phyloP scores from a whole-genome alignment of 2,888 invertebrate genomes.

The Brachypalpus laphriformis region DNA sequence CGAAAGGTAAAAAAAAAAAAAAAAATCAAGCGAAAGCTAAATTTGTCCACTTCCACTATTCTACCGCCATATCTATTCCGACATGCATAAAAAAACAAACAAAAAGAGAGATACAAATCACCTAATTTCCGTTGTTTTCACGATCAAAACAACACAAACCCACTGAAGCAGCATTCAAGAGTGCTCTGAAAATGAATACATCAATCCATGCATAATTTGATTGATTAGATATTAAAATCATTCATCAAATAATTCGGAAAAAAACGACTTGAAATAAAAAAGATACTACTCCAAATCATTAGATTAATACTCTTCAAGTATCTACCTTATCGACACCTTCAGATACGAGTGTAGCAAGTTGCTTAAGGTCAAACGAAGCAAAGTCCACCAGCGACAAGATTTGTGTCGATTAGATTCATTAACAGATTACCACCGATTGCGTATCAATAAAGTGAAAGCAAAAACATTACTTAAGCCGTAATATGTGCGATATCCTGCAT shows the following conservation, averaged over 20 bases:
- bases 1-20: not conserved
- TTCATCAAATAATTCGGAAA: not conserved
- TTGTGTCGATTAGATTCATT: conserved; percentile 44
- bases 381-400: not conserved
- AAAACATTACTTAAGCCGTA: conserved; percentile 22
- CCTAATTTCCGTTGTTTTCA: not conserved
- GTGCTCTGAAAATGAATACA: not conserved
- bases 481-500: conserved; percentile 44
- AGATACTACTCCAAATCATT: not conserved
- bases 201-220: not conserved
- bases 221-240: not conserved
- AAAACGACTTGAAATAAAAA: not conserved
- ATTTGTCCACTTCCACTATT: not conserved
- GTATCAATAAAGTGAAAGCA: conserved; percentile 54
- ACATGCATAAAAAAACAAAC: too few species aligned
- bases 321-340: not conserved
- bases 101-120: not conserved
- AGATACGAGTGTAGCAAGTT: not conserved
- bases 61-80: not conserved
- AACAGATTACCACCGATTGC: conserved; percentile 54
- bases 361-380: not conserved
- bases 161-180: not conserved
- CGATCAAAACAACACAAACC: not conserved
- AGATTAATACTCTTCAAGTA: not conserved
- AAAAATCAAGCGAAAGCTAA: not conserved